Evolutionary conservation across 2,888 invertebrate genomes (phyloP), one percentile per base, ranked within the genome.

Genomic region (Hemaris fuciformis): DNA sequence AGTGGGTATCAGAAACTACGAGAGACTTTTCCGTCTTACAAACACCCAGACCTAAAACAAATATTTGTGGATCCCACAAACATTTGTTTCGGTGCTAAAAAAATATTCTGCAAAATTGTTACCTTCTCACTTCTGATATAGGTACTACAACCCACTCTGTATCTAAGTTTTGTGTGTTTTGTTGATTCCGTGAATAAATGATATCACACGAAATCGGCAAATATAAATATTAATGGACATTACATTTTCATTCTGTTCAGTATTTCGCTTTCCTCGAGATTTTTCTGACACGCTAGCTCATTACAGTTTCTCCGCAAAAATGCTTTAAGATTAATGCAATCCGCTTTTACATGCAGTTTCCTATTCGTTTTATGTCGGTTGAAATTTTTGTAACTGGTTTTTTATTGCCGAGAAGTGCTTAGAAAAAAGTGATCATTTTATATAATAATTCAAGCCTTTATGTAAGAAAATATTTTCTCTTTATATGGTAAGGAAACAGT

Each of bases 241-340:
- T 2, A 25, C n/a, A 18, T 53, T 48, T 53, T 31, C 27, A 53
- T 7, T 53, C 18, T 18, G 10, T 18, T 27, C 48, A 53, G 53
- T 27, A 53, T 53, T 53, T 53, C 31, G 53, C 53, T 53, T 53
- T 53, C 53, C 27, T 53, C 53, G 53, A 53, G 53, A 53, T 53
- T 31, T 53, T 53, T 53, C 53, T 53, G 53, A 53, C 31, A 53
- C 53, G 53, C 53, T 53, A 53, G 8, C 53, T 18, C 18, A 18
- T 8, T 46, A 13, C 8, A 22, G 53, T 53, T 53, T 53, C 53
- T 31, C 53, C 31, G 27, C 53, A 53, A 53, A 53, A 53, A 53
- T 53, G 53, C 31, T 53, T 53, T 8, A 31, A 15, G 53, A 31
- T 22, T 45, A 45, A 31, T 53, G 53, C 53, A 53, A 27, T 31